These are phyloP conservation scores for Diploptera punctata DNA, from an alignment of 2,888 invertebrate genomes.

Conservation along the genomic window DNA sequence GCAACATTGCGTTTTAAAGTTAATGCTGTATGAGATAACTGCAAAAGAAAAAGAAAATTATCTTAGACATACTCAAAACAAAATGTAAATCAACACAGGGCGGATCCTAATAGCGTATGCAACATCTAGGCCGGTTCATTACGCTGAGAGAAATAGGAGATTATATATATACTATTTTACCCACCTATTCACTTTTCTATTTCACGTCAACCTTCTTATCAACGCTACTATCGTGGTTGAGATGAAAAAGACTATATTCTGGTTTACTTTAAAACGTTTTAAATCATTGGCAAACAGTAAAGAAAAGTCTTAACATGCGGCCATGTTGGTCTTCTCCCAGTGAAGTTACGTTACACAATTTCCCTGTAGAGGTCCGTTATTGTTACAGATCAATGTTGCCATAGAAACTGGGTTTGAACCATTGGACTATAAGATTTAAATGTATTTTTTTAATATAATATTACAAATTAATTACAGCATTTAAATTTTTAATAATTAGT, in stretches of 20 bases:
- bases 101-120: slow-evolving; percentile 3
- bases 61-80: neutral
- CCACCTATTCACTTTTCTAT: slow-evolving; percentile 48
- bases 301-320: slow-evolving; percentile 83
- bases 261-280: slow-evolving; percentile 58
- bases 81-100: neutral
- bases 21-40: slow-evolving; percentile 53
- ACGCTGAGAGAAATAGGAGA: neutral
- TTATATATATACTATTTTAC: neutral
- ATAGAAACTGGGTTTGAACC: slow-evolving; percentile 22
- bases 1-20: slow-evolving; percentile 51
- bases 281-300: slow-evolving; percentile 78
- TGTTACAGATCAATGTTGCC: slow-evolving; percentile 32
- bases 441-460: too few species aligned
- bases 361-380: slow-evolving; percentile 12
- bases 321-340: slow-evolving; percentile 67
- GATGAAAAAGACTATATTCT: slow-evolving; percentile 50
- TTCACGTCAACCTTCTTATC: slow-evolving; percentile 50
- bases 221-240: slow-evolving; percentile 45
- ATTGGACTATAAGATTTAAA: too few species aligned
- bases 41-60: slow-evolving; percentile 38
- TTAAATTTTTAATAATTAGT: too few species aligned
- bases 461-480: too few species aligned
- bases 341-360: slow-evolving; percentile 8
- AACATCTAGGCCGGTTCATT: neutral